phyloP scores from a whole-genome alignment of 92 coral and sea anemone genomes.

The Paramuricea clavata region DNA sequence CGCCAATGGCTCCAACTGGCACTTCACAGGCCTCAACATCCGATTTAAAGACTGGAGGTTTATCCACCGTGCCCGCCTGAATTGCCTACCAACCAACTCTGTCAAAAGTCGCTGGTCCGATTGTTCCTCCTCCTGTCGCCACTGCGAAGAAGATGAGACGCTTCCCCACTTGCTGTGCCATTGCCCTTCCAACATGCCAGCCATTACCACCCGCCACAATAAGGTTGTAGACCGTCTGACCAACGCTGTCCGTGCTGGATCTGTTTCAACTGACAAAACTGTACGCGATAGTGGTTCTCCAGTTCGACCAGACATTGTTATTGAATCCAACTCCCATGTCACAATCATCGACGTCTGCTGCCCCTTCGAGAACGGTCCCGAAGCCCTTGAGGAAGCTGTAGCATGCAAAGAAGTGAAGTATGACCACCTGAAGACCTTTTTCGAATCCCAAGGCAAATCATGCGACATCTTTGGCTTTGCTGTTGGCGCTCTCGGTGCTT shows the following conservation, averaged over 20 bases:
- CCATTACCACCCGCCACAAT: not conserved
- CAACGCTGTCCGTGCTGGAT: not conserved
- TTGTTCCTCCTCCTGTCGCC: not conserved
- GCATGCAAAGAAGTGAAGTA: not conserved
- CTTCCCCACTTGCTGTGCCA: slow-evolving; percentile 5
- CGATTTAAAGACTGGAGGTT: slow-evolving; percentile 23
- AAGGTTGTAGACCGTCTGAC: not conserved
- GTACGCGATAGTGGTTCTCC: not conserved
- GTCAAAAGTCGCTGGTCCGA: slow-evolving; percentile 1
- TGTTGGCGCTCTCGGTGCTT: not conserved
- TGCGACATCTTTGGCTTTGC: slow-evolving; percentile 16
- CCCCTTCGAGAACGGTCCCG: slow-evolving; percentile 13
- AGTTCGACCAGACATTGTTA: not conserved
- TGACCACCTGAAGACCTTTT: not conserved
- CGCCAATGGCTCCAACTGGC: no score
- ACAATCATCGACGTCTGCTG: slow-evolving; percentile 15
- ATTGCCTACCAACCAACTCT: not conserved
- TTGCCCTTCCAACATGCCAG: slow-evolving; percentile 2
- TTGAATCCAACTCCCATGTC: not conserved
- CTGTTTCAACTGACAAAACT: not conserved
- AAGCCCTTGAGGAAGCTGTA: not conserved
- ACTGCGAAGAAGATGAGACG: not conserved
- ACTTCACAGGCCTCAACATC: no score
- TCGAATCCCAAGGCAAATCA: not conserved
- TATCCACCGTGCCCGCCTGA: slow-evolving; percentile 8